Evolutionary conservation across 2,113 vertebrate genomes (phyloP).

Genomic region (Paramormyrops kingsleyae): DNA sequence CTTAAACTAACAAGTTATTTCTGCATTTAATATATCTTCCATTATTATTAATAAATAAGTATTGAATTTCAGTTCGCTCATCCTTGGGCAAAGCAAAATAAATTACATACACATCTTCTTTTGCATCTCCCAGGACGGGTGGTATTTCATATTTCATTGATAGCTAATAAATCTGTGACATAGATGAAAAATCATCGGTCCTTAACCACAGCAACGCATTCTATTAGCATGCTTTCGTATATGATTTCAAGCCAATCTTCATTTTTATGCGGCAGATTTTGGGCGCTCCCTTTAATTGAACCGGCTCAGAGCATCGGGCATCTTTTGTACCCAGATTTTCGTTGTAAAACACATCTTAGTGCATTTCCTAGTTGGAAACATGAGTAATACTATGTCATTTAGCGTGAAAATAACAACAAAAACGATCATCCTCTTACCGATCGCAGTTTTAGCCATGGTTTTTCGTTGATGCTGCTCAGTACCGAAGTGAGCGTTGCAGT

Average conservation of each 20-base stretch:
- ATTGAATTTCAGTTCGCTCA: not conserved
- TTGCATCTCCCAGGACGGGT: not conserved
- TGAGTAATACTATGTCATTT: not conserved
- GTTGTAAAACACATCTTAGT: not conserved
- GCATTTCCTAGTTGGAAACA: not conserved
- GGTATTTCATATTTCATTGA: not conserved
- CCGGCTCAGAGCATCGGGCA: not conserved
- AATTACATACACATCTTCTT: not conserved
- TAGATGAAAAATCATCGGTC: not conserved
- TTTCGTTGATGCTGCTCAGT: conserved; percentile 34
- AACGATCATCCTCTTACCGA: conserved; percentile 47
- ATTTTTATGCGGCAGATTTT: conserved; percentile 20
- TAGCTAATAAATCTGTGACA: not conserved
- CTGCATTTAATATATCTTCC: not conserved
- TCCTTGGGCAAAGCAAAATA: not conserved
- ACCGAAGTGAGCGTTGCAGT: conserved; percentile 40
- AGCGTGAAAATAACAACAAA: not conserved
- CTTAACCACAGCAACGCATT: not conserved
- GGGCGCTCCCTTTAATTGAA: conserved; percentile 21
- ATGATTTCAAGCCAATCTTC: not conserved
- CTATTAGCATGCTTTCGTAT: not conserved
- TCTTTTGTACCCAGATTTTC: conserved; percentile 13
- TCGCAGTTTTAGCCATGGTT: conserved; percentile 65
- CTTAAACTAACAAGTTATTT: not conserved
- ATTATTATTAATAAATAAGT: not conserved